Conservation (phyloP, 2,797 vertebrate species). For the Semaprochilodus insignis region DNA sequence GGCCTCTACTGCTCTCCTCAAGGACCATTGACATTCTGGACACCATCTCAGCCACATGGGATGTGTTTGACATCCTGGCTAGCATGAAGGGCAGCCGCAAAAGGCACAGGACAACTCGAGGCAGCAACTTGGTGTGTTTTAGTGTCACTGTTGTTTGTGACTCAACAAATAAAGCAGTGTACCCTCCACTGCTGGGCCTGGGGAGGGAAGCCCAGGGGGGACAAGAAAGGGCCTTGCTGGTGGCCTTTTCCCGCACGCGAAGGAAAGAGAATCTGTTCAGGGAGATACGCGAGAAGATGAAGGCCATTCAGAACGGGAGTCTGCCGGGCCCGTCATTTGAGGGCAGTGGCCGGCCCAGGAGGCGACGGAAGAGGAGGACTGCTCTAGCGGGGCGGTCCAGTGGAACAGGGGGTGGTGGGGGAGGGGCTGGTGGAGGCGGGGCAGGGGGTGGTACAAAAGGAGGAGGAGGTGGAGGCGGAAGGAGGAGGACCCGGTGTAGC, state of each 20-base stretch:
- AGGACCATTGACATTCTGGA: slow-evolving; percentile 73
- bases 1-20: slow-evolving; percentile 73
- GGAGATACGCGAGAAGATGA: slow-evolving; percentile 81
- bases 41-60: slow-evolving; percentile 72
- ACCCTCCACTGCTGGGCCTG: slow-evolving; percentile 75
- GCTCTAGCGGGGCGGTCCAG: slow-evolving; percentile 65
- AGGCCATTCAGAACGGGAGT: slow-evolving; percentile 65
- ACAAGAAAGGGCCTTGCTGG: slow-evolving; percentile 81
- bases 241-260: slow-evolving; percentile 79
- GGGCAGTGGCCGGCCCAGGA: slow-evolving; percentile 57
- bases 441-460: slow-evolving; percentile 60
- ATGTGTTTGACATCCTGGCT: slow-evolving; percentile 83
- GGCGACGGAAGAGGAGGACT: slow-evolving; percentile 71
- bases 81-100: slow-evolving; percentile 67
- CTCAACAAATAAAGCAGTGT: slow-evolving; percentile 59
- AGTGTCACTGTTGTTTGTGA: slow-evolving; percentile 73
- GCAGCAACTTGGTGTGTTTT: slow-evolving; percentile 73
- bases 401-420: slow-evolving; percentile 20
- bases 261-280: slow-evolving; percentile 84
- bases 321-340: slow-evolving; percentile 62
- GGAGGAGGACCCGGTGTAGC: slow-evolving; percentile 77
- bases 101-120: slow-evolving; percentile 36
- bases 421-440: slow-evolving; percentile 54
- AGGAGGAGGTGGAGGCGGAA: slow-evolving; percentile 66
- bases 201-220: slow-evolving; percentile 57